Percentiles rank a stretch among this genome's conserved stretches.
Evolutionary conservation across 2,113 vertebrate genomes (phyloP).

Genomic region (Lagopus leucura): DNA sequence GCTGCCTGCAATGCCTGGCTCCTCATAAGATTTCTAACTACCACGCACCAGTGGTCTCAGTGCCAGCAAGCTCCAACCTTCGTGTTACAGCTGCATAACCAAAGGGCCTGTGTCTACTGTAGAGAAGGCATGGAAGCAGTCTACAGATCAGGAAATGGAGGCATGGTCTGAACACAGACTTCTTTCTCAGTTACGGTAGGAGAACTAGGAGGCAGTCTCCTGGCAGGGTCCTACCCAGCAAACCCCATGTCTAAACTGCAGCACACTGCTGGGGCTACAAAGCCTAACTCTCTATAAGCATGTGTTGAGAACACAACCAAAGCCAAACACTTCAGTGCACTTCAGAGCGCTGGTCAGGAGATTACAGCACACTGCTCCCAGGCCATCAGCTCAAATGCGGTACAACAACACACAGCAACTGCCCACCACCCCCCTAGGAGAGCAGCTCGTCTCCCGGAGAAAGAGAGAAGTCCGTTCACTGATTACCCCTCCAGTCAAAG

Average conservation of each 20-base stretch:
- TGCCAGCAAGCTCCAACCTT: background rate
- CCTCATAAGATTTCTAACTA: background rate
- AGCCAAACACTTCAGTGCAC: background rate
- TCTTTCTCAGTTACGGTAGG: background rate
- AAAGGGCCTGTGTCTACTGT: accelerated
- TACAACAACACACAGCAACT: accelerated
- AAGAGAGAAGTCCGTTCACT: background rate
- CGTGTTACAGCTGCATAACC: background rate
- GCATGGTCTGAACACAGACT: background rate
- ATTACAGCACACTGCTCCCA: background rate
- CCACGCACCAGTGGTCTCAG: background rate
- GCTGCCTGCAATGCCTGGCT: accelerated
- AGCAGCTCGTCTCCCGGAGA: background rate
- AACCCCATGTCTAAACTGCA: background rate
- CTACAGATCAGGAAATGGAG: accelerated
- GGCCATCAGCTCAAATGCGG: too few relatives aligned
- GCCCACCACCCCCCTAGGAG: background rate
- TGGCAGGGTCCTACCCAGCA: background rate
- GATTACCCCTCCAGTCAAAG: background rate
- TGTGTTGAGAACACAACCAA: accelerated
- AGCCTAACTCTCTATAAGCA: background rate
- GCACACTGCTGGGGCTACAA: background rate
- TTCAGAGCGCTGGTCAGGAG: background rate
- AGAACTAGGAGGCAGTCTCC: background rate
- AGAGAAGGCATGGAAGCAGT: accelerated